phyloP scores from a whole-genome alignment of 2,113 vertebrate species.

The Oreocharis arfaki region DNA sequence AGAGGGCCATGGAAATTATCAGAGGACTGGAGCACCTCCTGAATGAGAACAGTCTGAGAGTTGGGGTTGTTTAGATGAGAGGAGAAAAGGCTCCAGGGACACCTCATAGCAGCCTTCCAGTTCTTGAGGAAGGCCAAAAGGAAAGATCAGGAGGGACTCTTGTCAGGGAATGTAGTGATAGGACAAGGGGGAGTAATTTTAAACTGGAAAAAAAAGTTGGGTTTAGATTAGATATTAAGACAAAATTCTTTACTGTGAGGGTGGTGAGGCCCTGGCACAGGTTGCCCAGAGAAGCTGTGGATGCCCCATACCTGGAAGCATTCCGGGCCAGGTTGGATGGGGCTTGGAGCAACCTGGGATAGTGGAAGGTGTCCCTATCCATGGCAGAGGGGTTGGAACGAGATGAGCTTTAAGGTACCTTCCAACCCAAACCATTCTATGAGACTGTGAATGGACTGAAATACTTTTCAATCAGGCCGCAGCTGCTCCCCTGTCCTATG shows the following conservation, averaged over 20 bases:
- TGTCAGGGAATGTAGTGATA: neutral
- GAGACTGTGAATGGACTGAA: neutral
- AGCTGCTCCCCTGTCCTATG: neutral
- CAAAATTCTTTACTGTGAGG: neutral
- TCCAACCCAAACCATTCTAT: neutral
- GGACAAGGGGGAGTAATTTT: fast-evolving
- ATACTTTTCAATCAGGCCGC: neutral
- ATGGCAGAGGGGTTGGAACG: neutral
- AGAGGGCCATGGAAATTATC: no score
- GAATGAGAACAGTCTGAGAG: neutral
- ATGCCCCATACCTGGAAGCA: neutral
- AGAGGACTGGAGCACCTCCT: neutral
- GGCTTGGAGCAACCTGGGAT: neutral
- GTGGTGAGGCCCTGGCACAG: fast-evolving
- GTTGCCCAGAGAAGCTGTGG: neutral
- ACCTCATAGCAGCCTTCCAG: neutral
- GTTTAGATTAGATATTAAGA: neutral
- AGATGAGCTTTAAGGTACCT: neutral
- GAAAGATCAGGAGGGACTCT: neutral
- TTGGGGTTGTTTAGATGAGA: neutral
- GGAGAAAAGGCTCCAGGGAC: neutral
- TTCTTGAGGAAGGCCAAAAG: neutral
- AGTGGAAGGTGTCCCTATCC: neutral
- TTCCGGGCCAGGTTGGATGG: neutral
- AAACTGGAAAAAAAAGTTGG: neutral